These are phyloP conservation scores for Halcyon smyrnensis DNA, from an alignment of 2,797 vertebrate species.

Conservation along the genomic window DNA sequence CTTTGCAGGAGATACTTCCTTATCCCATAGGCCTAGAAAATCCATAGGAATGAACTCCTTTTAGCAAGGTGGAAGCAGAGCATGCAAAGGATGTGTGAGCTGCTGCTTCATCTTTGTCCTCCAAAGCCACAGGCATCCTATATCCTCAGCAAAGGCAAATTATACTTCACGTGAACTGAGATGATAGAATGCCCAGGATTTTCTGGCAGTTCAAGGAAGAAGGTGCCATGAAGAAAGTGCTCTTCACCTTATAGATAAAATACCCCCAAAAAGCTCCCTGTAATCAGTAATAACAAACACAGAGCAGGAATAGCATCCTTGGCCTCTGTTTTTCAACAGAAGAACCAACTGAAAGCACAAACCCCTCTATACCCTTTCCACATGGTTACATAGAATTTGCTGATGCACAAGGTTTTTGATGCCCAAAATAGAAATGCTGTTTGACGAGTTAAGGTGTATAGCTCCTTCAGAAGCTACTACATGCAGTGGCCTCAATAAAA, in stretches of 20 bases:
- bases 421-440: neutral
- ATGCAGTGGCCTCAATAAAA: neutral
- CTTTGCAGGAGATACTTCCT: slow-evolving; percentile 23
- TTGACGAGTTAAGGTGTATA: neutral
- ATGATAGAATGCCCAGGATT: neutral
- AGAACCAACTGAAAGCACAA: neutral
- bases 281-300: neutral
- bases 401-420: neutral
- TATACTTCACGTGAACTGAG: neutral
- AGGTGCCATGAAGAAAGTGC: neutral
- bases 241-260: neutral
- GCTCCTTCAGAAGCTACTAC: neutral
- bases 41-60: slow-evolving; percentile 29
- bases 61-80: neutral
- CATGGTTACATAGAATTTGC: rapidly evolving
- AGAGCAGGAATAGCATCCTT: rapidly evolving
- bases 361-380: neutral
- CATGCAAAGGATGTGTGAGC: neutral
- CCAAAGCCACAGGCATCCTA: neutral
- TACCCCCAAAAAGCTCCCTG: neutral
- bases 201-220: neutral
- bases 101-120: neutral
- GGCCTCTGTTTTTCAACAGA: neutral
- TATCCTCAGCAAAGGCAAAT: neutral
- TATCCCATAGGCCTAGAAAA: slow-evolving; percentile 34